Evolutionary conservation across 2,888 invertebrate genomes (phyloP).

Genomic region (Tenthredo distinguenda): DNA sequence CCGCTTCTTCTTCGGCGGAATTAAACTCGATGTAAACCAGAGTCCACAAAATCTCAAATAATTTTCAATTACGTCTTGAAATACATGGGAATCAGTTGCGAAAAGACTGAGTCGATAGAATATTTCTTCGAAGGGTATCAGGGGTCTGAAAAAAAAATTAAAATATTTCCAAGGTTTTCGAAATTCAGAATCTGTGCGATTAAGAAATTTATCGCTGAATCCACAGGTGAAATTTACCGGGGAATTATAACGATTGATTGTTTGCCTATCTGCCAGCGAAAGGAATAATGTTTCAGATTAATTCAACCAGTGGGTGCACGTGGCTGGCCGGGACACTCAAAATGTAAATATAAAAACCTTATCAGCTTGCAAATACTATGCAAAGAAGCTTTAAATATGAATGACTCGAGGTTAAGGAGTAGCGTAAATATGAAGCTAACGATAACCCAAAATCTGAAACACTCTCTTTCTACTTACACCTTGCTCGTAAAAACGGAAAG

Average conservation of each 20-base stretch:
- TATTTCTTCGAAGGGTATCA: not conserved
- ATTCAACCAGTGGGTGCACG: slow-evolving; percentile 15
- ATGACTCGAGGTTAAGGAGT: slow-evolving; percentile 35
- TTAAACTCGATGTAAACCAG: too few relatives aligned
- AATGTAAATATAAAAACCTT: slow-evolving; percentile 28
- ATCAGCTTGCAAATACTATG: slow-evolving; percentile 23
- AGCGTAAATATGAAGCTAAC: slow-evolving; percentile 36
- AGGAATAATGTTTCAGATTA: not conserved
- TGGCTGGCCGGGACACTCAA: not conserved
- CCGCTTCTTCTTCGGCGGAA: too few relatives aligned
- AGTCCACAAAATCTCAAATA: too few relatives aligned
- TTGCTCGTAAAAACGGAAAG: not conserved
- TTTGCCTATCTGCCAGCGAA: not conserved
- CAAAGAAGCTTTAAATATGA: slow-evolving; percentile 39
- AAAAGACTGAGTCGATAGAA: not conserved
- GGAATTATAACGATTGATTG: not conserved
- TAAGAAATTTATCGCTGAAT: not conserved
- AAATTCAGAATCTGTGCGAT: not conserved
- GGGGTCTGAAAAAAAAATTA: not conserved
- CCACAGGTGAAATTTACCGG: not conserved
- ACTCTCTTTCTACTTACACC: slow-evolving; percentile 18
- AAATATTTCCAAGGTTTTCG: not conserved
- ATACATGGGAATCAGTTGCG: too few relatives aligned
- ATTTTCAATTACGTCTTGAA: not conserved
- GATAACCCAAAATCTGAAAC: slow-evolving; percentile 35